A percentile compares a stretch with the other conserved stretches of the same genome.
Conservation (phyloP, 64 coral and sea anemone species). For the Stichodactyla mertensii region DNA sequence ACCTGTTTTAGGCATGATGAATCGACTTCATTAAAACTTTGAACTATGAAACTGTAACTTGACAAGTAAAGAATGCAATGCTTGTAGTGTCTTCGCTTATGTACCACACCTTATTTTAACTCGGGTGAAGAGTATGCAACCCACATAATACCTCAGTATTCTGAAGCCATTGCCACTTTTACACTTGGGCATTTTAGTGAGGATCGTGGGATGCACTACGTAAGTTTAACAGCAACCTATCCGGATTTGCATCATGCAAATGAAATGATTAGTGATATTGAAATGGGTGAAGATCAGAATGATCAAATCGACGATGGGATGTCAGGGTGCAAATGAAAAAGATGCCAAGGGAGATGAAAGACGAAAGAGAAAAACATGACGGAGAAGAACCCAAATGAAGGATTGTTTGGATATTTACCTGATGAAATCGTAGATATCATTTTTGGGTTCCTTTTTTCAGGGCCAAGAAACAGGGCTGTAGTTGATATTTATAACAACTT, state of each 20-base stretch:
- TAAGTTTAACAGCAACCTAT: not conserved
- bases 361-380: not conserved
- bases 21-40: no score
- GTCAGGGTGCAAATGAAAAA: not conserved
- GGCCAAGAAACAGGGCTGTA: not conserved
- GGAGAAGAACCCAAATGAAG: not conserved
- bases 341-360: not conserved
- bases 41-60: no score
- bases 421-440: constrained; percentile 10
- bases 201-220: constrained; percentile 30
- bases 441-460: not conserved
- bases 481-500: no score
- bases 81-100: no score
- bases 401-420: not conserved
- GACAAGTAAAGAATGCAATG: no score
- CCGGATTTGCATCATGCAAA: not conserved
- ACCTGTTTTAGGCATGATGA: no score
- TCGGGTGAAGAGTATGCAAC: no score
- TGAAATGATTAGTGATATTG: not conserved
- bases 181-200: constrained; percentile 35
- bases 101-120: no score
- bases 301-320: not conserved
- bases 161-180: constrained; percentile 20
- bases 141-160: no score
- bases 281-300: not conserved